A percentile compares a stretch with the other conserved stretches of the same genome.
Conservation (phyloP, 1,140 invertebrate genomes). For the Drosophila eugracilis region DNA sequence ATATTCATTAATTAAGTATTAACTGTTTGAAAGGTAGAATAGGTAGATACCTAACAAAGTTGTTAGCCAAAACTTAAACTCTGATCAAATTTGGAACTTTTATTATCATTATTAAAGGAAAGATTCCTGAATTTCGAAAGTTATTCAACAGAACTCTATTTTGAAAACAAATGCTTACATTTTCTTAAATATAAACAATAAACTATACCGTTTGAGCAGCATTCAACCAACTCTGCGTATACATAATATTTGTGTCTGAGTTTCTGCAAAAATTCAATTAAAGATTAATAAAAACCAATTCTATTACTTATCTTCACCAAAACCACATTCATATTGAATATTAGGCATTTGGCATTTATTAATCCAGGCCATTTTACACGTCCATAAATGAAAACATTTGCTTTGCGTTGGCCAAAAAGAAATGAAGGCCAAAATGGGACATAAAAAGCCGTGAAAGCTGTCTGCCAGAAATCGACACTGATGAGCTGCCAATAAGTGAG, state of each 20-base stretch:
- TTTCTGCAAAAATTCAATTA: too few species aligned
- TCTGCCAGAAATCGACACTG: conserved; percentile 11
- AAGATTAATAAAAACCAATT: too few species aligned
- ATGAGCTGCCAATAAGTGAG: conserved; percentile 27
- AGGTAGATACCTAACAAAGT: not conserved
- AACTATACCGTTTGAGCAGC: too few species aligned
- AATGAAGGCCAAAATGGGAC: conserved; percentile 9
- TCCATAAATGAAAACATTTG: not conserved
- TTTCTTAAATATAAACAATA: too few species aligned
- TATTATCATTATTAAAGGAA: too few species aligned
- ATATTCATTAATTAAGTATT: not conserved
- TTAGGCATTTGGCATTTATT: not conserved
- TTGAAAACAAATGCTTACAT: too few species aligned
- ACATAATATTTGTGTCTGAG: not conserved
- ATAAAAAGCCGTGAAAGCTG: conserved; percentile 14
- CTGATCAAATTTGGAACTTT: not conserved
- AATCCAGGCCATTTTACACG: not conserved
- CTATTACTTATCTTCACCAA: too few species aligned
- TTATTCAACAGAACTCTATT: too few species aligned
- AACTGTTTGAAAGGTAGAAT: not conserved
- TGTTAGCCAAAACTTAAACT: not conserved
- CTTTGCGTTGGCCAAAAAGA: not conserved
- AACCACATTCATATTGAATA: too few species aligned
- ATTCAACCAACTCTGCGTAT: not conserved
- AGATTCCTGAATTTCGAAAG: too few species aligned